A percentile compares a stretch with the other conserved stretches of the same genome.
Evolutionary conservation across 2,888 invertebrate species (phyloP).

Genomic region (Celastrina argiolus): DNA sequence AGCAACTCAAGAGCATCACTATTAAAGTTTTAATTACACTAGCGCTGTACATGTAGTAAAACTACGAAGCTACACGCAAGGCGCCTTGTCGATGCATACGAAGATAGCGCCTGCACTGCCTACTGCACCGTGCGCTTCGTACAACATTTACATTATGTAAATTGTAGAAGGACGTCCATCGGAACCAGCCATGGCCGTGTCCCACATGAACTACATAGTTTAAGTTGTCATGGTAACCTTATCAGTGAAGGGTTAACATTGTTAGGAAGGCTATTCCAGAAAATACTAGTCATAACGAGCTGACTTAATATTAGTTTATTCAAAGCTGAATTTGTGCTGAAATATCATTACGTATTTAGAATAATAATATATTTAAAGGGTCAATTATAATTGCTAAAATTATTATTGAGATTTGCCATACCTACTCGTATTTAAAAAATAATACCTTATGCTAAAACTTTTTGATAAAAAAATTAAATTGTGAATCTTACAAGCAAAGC

Average conservation of each 20-base stretch:
- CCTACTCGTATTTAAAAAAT: no score
- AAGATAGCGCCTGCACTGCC: conserved; percentile 16
- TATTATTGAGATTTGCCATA: no score
- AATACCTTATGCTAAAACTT: no score
- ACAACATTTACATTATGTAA: conserved; percentile 18
- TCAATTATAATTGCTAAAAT: no score
- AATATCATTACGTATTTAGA: no score
- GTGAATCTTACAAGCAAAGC: no score
- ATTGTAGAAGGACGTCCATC: conserved; percentile 17
- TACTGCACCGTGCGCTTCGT: conserved; percentile 5
- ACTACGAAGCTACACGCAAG: not conserved
- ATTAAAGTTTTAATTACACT: not conserved
- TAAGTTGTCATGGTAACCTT: not conserved
- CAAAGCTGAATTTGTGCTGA: no score
- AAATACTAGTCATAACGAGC: not conserved
- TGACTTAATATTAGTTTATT: no score
- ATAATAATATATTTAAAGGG: no score
- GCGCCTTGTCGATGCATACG: conserved; percentile 21
- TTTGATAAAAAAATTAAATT: no score
- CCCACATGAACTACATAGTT: not conserved
- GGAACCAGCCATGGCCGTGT: conserved; percentile 7
- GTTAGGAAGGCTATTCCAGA: not conserved
- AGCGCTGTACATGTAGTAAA: not conserved
- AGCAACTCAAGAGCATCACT: not conserved
- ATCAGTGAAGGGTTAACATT: not conserved